Base-by-base conservation (phyloP, 2,888 invertebrate genomes). In the Acronicta leporina region DNA sequence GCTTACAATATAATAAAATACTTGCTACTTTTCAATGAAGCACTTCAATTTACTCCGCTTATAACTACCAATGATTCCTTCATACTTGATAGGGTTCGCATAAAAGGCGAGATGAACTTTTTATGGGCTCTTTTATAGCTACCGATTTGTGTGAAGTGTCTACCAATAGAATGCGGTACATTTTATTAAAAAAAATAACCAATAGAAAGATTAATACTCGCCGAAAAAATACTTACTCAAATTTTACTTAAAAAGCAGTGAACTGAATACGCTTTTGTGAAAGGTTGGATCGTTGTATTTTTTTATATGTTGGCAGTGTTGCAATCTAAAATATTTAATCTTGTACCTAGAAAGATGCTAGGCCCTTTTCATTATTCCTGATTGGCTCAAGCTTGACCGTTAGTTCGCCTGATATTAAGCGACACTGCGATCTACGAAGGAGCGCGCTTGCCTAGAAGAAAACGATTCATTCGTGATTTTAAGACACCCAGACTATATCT, bases 81-180 rank as follows among this genome's bases (percentile, higher is more conserved):
- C 54, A 68, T 71, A 75, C 59, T 77, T 70, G 70, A 74, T 50
- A 15, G 75, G 20, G 27, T 64, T 20, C 48, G 25, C 52, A 62
- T 62, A 77, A 74, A 65, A 70, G 54, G 13, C 9, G 25, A 40
- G 13, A 43, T 51, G 44, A 64, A 56, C 14, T 73, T 75, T 76
- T 77, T 69, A 73, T 47, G 53, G 61, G 7, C 40, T 27, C 59
- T 68, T 68, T 55, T 48, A 73, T 51, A 41, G 51, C 16, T 52
- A 16, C 55, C 44, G 59, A 60, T 58, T 65, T 55, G 33, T 52
- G 10, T 44, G 16, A 25, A 49, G 38, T 38, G 58, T n/a, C 11
- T 15, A 45, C 45, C 47, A 46, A 47, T 45, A 46, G 15, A 9
- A 42, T 2, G 13, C 14, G 10, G 9, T 30, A 43, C 25, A 40